Conservation (phyloP, 2,113 vertebrate genomes). For the Thinocorus orbignyianus region DNA sequence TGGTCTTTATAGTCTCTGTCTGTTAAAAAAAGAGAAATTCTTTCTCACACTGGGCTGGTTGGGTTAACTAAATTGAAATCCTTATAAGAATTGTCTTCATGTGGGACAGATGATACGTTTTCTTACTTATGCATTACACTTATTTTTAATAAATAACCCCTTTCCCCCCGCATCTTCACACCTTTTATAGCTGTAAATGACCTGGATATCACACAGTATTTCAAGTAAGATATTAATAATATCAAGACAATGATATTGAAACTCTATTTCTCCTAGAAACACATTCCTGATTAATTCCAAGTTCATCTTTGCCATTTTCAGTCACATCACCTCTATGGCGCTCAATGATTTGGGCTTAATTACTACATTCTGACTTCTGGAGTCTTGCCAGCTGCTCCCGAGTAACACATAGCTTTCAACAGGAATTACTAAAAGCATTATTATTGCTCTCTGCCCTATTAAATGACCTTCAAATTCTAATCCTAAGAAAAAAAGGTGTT, state of each 20-base stretch:
- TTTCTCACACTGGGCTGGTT: background rate
- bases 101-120: background rate
- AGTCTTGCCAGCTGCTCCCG: conserved; percentile 15
- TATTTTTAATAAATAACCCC: no score
- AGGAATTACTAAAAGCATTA: conserved; percentile 20
- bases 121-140: background rate
- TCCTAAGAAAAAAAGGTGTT: background rate
- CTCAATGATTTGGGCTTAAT: conserved; percentile 53
- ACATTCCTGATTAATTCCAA: conserved; percentile 23
- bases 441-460: background rate
- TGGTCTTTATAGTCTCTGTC: background rate
- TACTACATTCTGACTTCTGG: conserved; percentile 18
- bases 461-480: conserved; percentile 34
- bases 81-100: background rate
- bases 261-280: background rate
- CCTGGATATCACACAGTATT: background rate
- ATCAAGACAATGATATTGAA: conserved; percentile 12
- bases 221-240: background rate
- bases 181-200: background rate
- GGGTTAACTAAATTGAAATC: background rate
- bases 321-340: background rate
- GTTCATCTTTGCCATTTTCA: conserved; percentile 47
- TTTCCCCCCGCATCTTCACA: background rate
- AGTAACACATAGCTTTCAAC: conserved; percentile 19
- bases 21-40: background rate